Evolutionary conservation across 1,140 invertebrate genomes (phyloP).

Genomic region (Leguminivora glycinivorella): DNA sequence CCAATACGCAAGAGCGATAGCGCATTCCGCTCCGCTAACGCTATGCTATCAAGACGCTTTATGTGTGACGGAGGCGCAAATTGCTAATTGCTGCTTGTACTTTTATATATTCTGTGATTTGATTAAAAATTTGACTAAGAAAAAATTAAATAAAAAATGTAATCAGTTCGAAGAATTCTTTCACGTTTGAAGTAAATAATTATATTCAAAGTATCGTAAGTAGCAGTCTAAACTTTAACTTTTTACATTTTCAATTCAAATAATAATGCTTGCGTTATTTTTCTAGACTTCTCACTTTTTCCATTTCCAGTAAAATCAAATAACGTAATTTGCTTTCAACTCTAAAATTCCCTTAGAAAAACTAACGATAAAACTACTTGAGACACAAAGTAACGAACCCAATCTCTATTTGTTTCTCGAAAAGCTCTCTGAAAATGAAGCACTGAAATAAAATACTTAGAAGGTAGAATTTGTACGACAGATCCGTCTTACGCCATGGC

Average conservation of each 20-base stretch:
- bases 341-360: not conserved
- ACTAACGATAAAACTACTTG: not conserved
- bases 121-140: too few species aligned
- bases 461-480: not conserved
- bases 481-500: too few species aligned
- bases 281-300: not conserved
- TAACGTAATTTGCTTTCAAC: too few species aligned
- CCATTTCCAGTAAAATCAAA: not conserved
- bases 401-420: constrained; percentile 21
- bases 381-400: constrained; percentile 4
- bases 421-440: constrained; percentile 17
- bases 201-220: not conserved
- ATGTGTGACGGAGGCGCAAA: too few species aligned
- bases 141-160: too few species aligned
- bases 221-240: not conserved
- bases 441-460: not conserved
- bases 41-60: too few species aligned
- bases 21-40: too few species aligned
- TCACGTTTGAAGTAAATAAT: too few species aligned
- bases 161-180: too few species aligned
- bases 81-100: too few species aligned
- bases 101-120: too few species aligned
- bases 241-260: not conserved
- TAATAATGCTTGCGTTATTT: not conserved
- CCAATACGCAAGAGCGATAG: too few species aligned